Evolutionary conservation across 2,888 invertebrate genomes (phyloP), one percentile per base, ranked within the genome.

Genomic region (Agelastica alni): DNA sequence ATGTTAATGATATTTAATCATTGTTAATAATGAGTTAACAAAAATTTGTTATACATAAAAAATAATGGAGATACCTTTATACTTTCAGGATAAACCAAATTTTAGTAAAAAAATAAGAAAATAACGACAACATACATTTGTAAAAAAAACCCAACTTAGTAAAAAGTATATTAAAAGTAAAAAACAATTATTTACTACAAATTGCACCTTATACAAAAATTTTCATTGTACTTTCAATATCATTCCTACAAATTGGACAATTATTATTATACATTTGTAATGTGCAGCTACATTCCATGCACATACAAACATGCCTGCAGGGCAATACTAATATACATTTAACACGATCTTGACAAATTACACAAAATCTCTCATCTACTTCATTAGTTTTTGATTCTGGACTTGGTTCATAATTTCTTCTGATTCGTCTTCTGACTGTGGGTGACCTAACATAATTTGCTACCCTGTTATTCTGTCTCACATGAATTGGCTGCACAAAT

Each of bases 251-350:
- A 56, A 82, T 78, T 4, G 82, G 82, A 60, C 82, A 82, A 17
- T 48, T 55, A 77, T 80, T 14, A 79, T 75, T 68, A 79, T 80
- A 65, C 78, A 80, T 14, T 76, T 75, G 54, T n/a, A 82, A 67
- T n/a, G 77, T 71, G 58, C 75, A 66, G 57, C 78, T 79, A 61
- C 83, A 83, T 60, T 80, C 80, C 20, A 72, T 72, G 64, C 83
- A 83, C 28, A 82, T 69, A 61, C 83, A 83, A 13, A 83, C 76
- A 74, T 83, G 83, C 12, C 80, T 76, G 62, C 83, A 83, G 0
- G 83, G 83, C 48, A 83, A 66, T 34, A 81, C 78, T 31, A 83
- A 69, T 10, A 83, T 79, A 76, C 81, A 81, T 69, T 81, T 83
- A 55, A 78, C 77, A 3, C 79, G 69, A 62, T 83, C 83, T 62